Evolutionary conservation across 1,140 invertebrate species (phyloP).

Genomic region (Drosophila ananassae): DNA sequence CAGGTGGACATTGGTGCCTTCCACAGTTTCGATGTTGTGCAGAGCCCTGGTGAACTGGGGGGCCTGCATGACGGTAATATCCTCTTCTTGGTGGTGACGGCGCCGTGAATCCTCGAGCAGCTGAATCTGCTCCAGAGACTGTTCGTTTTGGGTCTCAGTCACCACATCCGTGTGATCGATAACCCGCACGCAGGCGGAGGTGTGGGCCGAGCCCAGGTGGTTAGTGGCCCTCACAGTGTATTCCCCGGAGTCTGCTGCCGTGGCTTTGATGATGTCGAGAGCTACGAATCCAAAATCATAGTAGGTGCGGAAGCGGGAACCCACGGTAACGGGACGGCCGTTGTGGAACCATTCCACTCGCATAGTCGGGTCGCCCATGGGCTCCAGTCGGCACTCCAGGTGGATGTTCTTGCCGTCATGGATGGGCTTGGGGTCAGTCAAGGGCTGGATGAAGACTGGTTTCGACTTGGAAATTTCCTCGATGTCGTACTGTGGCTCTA

Average conservation of each 20-base stretch:
- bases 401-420: conserved; percentile 96
- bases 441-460: conserved; percentile 93
- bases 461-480: conserved; percentile 97
- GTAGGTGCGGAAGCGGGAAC: conserved; percentile 96
- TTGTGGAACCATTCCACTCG: conserved; percentile 98
- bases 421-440: conserved; percentile 92
- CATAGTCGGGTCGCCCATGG: conserved; percentile 98
- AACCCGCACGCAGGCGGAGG: conserved; percentile 94
- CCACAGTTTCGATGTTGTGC: conserved; percentile 95
- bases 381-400: conserved; percentile 94
- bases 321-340: conserved; percentile 93
- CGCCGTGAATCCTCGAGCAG: conserved; percentile 94
- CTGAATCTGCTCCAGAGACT: conserved; percentile 96
- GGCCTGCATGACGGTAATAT: conserved; percentile 91
- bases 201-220: conserved; percentile 95
- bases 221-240: conserved; percentile 97
- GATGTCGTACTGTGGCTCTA: conserved; percentile 94
- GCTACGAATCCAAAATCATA: conserved; percentile 97
- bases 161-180: conserved; percentile 93
- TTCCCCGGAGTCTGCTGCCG: conserved; percentile 95
- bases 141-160: conserved; percentile 97
- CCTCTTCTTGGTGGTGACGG: conserved; percentile 89
- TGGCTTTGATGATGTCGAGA: conserved; percentile 94
- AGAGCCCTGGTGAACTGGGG: conserved; percentile 94
- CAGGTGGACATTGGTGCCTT: conserved; percentile 96